phyloP scores from a whole-genome alignment of 2,888 invertebrate species.

The Lacanobia oleracea region DNA sequence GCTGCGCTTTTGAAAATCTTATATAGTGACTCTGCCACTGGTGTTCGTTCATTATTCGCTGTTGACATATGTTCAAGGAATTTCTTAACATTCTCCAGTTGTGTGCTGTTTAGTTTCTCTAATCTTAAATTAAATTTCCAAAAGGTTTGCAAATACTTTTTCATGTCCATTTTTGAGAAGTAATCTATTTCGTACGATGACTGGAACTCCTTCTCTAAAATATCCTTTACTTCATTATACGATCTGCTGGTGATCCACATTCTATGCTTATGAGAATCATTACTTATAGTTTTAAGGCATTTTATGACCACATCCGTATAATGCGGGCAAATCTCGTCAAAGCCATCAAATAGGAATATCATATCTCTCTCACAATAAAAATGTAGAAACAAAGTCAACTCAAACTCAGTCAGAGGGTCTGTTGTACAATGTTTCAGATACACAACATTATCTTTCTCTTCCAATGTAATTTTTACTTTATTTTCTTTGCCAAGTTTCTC shows the following conservation, averaged over 20 bases:
- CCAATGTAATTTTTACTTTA: background rate
- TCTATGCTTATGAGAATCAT: slow-evolving; percentile 10
- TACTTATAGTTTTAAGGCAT: slow-evolving; percentile 22
- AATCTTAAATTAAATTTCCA: slow-evolving; percentile 39
- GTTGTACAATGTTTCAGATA: slow-evolving; percentile 19
- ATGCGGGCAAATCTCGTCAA: slow-evolving; percentile 63
- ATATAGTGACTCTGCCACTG: background rate
- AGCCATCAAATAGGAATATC: slow-evolving; percentile 61
- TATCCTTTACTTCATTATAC: slow-evolving; percentile 41
- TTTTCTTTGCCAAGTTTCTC: slow-evolving; percentile 5
- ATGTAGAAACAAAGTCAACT: slow-evolving; percentile 51
- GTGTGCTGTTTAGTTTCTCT: slow-evolving; percentile 16
- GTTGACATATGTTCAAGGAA: slow-evolving; percentile 23
- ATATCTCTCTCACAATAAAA: slow-evolving; percentile 33
- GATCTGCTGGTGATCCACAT: slow-evolving; percentile 61
- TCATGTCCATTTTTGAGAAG: slow-evolving; percentile 30
- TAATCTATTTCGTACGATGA: slow-evolving; percentile 30
- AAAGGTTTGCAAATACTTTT: slow-evolving; percentile 42
- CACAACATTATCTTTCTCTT: slow-evolving; percentile 10
- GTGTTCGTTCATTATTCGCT: background rate
- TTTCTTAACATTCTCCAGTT: slow-evolving; percentile 36
- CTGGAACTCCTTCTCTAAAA: slow-evolving; percentile 46
- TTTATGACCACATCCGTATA: slow-evolving; percentile 45
- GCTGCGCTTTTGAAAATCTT: background rate
- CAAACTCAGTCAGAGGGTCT: slow-evolving; percentile 16